Conservation (phyloP, 2,797 vertebrate species). For the Eleutherodactylus coqui region DNA sequence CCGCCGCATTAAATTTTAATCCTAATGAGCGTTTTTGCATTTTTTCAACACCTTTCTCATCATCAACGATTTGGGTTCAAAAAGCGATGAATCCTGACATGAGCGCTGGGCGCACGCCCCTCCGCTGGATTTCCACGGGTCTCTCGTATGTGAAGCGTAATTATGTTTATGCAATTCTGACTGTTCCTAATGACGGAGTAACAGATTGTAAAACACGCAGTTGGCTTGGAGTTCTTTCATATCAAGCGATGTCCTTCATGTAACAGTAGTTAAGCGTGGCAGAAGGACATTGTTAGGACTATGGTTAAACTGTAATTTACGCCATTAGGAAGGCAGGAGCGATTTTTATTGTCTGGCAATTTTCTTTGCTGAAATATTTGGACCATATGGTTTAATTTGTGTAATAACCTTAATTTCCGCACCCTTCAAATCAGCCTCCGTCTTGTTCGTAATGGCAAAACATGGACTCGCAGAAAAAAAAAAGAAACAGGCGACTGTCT, state of each 20-base stretch:
- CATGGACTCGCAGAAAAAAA: slow-evolving; percentile 79
- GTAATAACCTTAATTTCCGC: slow-evolving; percentile 99
- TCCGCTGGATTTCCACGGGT: slow-evolving; percentile 64
- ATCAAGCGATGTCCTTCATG: slow-evolving; percentile 99
- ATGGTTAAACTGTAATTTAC: slow-evolving; percentile 99
- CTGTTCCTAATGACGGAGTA: slow-evolving; percentile 94
- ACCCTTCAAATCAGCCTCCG: slow-evolving; percentile 97
- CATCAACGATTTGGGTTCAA: slow-evolving; percentile 43
- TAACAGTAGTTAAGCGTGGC: slow-evolving; percentile 99
- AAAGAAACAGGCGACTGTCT: slow-evolving; percentile 79
- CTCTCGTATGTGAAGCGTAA: slow-evolving; percentile 80
- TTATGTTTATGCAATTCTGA: slow-evolving; percentile 84
- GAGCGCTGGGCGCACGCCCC: slow-evolving; percentile 5
- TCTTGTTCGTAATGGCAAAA: slow-evolving; percentile 87
- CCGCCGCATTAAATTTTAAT: slow-evolving; percentile 54
- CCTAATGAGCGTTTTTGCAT: slow-evolving; percentile 35
- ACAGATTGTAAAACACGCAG: slow-evolving; percentile 96
- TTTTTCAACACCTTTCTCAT: slow-evolving; percentile 49
- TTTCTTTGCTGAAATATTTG: slow-evolving; percentile 99
- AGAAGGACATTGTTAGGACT: slow-evolving; percentile 99
- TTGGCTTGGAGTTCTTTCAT: slow-evolving; percentile 89
- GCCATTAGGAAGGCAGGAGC: slow-evolving; percentile 99
- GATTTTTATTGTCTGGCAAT: slow-evolving; percentile 99
- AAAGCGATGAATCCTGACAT: slow-evolving; percentile 52
- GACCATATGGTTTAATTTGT: slow-evolving; percentile 99